A percentile compares a stretch with the other conserved stretches of the same genome.
Evolutionary conservation across 1,140 invertebrate genomes (phyloP).

Genomic region (Bombus terrestris): DNA sequence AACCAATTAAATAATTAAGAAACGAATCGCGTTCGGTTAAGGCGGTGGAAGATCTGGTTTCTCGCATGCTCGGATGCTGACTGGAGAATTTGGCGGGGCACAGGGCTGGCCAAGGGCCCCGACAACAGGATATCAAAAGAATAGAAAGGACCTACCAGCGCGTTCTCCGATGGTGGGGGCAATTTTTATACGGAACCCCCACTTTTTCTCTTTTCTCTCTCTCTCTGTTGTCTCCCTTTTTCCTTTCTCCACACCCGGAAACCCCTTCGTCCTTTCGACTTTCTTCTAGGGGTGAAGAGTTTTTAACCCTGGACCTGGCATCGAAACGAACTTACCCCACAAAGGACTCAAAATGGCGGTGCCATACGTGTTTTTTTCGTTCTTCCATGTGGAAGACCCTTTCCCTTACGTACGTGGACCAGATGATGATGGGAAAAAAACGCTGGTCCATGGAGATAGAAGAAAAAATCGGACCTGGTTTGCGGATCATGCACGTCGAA

Average conservation of each 20-base stretch:
- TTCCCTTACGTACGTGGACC: conserved; percentile 9
- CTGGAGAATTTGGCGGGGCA: conserved; percentile 69
- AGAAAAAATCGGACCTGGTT: conserved; percentile 57
- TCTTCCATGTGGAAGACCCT: conserved; percentile 34
- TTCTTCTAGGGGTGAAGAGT: conserved; percentile 69
- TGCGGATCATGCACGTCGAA: conserved; percentile 15
- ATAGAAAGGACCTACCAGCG: conserved; percentile 79
- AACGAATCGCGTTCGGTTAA: not conserved
- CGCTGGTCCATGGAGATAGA: conserved; percentile 11
- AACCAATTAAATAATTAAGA: not conserved
- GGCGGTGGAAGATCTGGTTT: conserved; percentile 70
- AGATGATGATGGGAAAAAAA: conserved; percentile 29
- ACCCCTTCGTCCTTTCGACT: conserved; percentile 59
- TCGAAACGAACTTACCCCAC: conserved; percentile 51
- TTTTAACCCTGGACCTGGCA: conserved; percentile 72
- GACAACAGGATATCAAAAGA: conserved; percentile 81
- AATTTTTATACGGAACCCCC: conserved; percentile 72
- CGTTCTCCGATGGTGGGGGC: conserved; percentile 69
- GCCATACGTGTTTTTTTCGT: conserved; percentile 33
- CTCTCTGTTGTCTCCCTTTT: conserved; percentile 17
- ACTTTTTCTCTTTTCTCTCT: conserved; percentile 42
- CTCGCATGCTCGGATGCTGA: conserved; percentile 81
- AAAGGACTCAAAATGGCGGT: conserved; percentile 72
- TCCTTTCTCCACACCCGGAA: conserved; percentile 28
- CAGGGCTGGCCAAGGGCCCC: conserved; percentile 64